Evolutionary conservation across 2,113 vertebrate genomes (phyloP).

Genomic region (Marcusenius ussheri): DNA sequence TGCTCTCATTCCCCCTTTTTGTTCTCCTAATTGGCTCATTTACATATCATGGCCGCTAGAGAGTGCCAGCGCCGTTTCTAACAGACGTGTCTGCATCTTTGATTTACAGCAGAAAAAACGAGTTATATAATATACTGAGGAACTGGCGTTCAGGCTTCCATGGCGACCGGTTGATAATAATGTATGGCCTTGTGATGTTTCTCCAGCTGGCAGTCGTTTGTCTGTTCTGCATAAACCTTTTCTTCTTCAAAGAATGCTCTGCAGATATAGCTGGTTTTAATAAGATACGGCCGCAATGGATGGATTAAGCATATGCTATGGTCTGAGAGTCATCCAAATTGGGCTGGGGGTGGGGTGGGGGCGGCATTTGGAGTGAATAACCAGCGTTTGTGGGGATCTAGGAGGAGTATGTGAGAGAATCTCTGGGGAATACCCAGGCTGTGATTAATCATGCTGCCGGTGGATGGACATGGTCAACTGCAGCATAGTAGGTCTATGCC

Average conservation of each 20-base stretch:
- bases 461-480: neutral
- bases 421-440: neutral
- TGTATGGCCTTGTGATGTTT: neutral
- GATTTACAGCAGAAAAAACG: neutral
- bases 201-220: neutral
- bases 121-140: neutral
- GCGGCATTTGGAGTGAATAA: neutral
- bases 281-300: neutral
- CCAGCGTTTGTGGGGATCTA: neutral
- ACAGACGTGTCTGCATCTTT: neutral
- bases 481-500: neutral
- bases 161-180: neutral
- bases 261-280: neutral
- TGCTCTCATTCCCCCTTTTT: neutral
- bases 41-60: neutral
- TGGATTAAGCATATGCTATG: neutral
- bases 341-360: neutral
- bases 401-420: neutral
- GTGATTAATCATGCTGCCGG: neutral
- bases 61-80: neutral
- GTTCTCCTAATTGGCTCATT: neutral
- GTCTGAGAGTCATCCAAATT: slow-evolving; percentile 3
- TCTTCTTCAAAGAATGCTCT: neutral
- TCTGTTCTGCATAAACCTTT: neutral
- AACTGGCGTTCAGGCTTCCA: neutral